phyloP scores from a whole-genome alignment of 2,888 invertebrate genomes.

The Pseudolycoriella hygida region DNA sequence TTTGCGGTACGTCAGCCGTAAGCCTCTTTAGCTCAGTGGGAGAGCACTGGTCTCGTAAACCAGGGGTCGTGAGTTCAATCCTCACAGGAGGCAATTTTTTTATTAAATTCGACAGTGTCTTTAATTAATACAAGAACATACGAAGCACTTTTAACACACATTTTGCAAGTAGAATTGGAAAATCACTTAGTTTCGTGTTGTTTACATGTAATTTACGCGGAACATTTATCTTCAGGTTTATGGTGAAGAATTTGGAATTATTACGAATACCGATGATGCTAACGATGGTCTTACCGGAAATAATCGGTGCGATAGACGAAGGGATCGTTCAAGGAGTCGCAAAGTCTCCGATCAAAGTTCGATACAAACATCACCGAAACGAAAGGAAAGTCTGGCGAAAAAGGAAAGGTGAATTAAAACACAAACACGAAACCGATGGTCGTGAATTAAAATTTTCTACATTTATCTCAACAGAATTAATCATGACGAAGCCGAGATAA shows the following conservation, averaged over 20 bases:
- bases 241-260: constrained; percentile 66
- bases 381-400: constrained; percentile 58
- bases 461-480: constrained; percentile 8
- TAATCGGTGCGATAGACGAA: constrained; percentile 24
- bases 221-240: constrained; percentile 39
- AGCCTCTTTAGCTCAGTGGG: constrained; percentile 17
- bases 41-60: constrained; percentile 18
- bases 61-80: constrained; percentile 18
- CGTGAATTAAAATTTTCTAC: no score
- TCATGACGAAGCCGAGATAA: constrained; percentile 22
- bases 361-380: constrained; percentile 56
- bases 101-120: not conserved
- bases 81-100: constrained; percentile 15
- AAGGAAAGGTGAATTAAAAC: constrained; percentile 37
- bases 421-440: not conserved
- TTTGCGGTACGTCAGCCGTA: no score
- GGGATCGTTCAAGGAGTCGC: constrained; percentile 33
- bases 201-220: constrained; percentile 4
- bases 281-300: constrained; percentile 23
- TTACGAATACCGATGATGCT: constrained; percentile 41
- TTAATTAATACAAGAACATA: no score
- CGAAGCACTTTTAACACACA: no score
- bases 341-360: constrained; percentile 70
- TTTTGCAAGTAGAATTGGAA: no score
- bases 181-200: not conserved